Evolutionary conservation across 2,888 invertebrate genomes (phyloP).

Genomic region (Polymixis flavicincta): DNA sequence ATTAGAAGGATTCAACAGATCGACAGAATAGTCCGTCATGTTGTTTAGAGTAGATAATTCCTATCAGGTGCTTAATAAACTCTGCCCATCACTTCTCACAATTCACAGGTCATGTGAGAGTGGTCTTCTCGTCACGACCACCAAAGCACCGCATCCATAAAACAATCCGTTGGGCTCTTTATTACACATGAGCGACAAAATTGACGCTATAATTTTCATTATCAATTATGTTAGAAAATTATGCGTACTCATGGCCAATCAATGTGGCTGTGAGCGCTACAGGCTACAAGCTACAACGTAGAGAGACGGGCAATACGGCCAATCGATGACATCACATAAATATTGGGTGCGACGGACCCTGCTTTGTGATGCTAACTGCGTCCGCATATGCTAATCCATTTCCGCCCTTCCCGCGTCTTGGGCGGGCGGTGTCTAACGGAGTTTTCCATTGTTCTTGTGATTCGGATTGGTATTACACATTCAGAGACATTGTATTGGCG

Average conservation of each 20-base stretch:
- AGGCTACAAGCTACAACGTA: constrained; percentile 47
- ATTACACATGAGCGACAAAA: constrained; percentile 42
- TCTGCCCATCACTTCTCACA: background rate
- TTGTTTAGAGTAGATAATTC: background rate
- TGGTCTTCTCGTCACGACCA: constrained; percentile 14
- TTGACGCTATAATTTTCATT: constrained; percentile 42
- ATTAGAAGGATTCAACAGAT: background rate
- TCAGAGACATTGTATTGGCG: constrained; percentile 44
- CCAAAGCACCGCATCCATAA: constrained; percentile 39
- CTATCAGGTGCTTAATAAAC: background rate
- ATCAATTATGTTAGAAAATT: constrained; percentile 59
- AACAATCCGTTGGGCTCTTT: constrained; percentile 46
- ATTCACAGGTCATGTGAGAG: background rate
- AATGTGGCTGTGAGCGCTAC: constrained; percentile 58
- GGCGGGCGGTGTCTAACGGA: constrained; percentile 64
- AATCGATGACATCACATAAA: constrained; percentile 80
- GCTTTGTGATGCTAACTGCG: constrained; percentile 83
- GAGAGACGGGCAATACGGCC: constrained; percentile 59
- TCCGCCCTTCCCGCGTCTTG: constrained; percentile 76
- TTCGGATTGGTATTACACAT: constrained; percentile 53
- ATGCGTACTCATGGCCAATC: constrained; percentile 63
- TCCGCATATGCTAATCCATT: constrained; percentile 81
- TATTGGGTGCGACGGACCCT: constrained; percentile 73
- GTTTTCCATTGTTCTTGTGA: constrained; percentile 61
- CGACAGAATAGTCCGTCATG: background rate